Evolutionary conservation across 2,888 invertebrate genomes (phyloP).

Genomic region (Parelbella ahira): DNA sequence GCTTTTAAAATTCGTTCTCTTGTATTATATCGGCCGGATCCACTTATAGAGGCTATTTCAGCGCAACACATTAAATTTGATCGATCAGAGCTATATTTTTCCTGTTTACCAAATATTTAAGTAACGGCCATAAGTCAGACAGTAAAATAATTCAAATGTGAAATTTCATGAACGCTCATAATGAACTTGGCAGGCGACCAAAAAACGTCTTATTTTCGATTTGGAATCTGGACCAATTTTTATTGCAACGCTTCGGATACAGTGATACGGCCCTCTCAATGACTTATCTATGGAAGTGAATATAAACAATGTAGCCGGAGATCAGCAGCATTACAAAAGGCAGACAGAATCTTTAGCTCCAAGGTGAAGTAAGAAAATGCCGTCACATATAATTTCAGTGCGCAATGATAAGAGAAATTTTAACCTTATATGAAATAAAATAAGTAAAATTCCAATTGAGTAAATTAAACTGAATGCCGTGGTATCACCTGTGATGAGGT

Average conservation of each 20-base stretch:
- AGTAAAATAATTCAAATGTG: constrained; percentile 81
- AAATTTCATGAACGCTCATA: constrained; percentile 81
- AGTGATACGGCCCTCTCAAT: constrained; percentile 63
- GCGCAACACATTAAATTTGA: constrained; percentile 72
- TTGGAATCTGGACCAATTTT: constrained; percentile 80
- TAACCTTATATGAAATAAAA: too few species aligned
- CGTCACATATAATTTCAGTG: too few species aligned
- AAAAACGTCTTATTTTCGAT: constrained; percentile 81
- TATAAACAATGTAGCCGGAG: constrained; percentile 6
- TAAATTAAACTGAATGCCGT: too few species aligned
- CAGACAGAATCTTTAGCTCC: too few species aligned
- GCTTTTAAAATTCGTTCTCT: constrained; percentile 26
- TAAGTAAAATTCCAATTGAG: too few species aligned
- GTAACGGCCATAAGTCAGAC: constrained; percentile 80
- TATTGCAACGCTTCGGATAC: constrained; percentile 76
- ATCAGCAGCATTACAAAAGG: too few species aligned
- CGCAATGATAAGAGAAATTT: too few species aligned
- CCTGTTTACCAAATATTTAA: constrained; percentile 81
- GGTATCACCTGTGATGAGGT: too few species aligned
- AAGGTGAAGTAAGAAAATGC: too few species aligned
- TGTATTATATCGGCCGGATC: constrained; percentile 53
- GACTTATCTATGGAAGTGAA: constrained; percentile 39
- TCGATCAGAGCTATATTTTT: constrained; percentile 79
- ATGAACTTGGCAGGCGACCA: constrained; percentile 80
- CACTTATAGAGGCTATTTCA: constrained; percentile 72